Evolutionary conservation across 2,888 invertebrate species (phyloP).

Genomic region (Drosophila barbarae): DNA sequence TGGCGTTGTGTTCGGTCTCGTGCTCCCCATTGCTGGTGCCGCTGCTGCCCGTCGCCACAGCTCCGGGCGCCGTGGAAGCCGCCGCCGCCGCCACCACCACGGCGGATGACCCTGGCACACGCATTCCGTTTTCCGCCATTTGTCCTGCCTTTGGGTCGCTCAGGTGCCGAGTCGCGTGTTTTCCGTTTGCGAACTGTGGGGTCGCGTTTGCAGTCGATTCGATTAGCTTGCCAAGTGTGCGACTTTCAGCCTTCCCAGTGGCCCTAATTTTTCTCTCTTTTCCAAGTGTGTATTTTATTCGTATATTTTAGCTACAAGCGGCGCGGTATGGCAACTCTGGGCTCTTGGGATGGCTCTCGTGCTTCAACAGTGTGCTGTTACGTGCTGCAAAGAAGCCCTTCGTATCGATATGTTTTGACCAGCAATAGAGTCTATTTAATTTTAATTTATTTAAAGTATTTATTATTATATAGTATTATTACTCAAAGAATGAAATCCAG

Average conservation of each 20-base stretch:
- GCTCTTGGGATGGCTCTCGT: slow-evolving; percentile 18
- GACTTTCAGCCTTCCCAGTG: slow-evolving; percentile 66
- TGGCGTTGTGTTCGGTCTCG: slow-evolving; percentile 67
- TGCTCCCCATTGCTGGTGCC: slow-evolving; percentile 72
- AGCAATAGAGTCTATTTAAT: not conserved
- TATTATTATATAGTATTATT: too few relatives aligned
- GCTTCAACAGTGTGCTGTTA: slow-evolving; percentile 25
- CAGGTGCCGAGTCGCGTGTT: slow-evolving; percentile 46
- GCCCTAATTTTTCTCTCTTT: slow-evolving; percentile 72
- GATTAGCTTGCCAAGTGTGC: slow-evolving; percentile 63
- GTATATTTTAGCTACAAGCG: slow-evolving; percentile 24
- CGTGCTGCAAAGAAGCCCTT: not conserved
- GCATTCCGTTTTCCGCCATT: slow-evolving; percentile 78
- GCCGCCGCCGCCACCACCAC: slow-evolving; percentile 28
- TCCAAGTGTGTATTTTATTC: slow-evolving; percentile 57
- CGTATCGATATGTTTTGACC: not conserved
- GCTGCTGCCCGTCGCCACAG: slow-evolving; percentile 34
- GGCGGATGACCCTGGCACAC: slow-evolving; percentile 66
- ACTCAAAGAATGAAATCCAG: too few relatives aligned
- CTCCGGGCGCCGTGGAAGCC: slow-evolving; percentile 36
- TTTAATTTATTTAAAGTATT: too few relatives aligned
- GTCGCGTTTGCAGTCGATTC: slow-evolving; percentile 59
- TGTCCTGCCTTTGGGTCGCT: slow-evolving; percentile 54
- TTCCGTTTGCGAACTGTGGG: slow-evolving; percentile 44
- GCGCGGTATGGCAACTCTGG: slow-evolving; percentile 23